Base-by-base conservation (phyloP, 2,797 vertebrate genomes). In the Apogon hyalosoma region DNA sequence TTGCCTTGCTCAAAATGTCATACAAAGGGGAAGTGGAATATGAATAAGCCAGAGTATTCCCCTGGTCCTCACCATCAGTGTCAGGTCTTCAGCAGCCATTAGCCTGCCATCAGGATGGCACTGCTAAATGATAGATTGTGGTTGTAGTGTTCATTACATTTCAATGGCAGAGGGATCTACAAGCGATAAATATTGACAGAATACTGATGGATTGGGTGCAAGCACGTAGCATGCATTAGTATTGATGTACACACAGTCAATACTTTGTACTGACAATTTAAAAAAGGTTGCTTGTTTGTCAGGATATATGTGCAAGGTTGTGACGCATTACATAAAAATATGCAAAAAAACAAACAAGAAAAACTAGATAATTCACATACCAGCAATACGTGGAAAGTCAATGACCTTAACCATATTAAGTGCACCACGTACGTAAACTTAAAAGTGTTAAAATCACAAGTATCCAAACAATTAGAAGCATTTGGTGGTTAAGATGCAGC, bases 161-260 rank as follows among this genome's bases (percentile, higher is more conserved):
- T 57, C 65, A 53, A 83, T 67, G 21, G 51, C 58, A 21, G 61
- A 39, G 33, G 18, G 48, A 75, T 63, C 75, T 46, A 66, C 54
- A 33, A 63, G 39, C 31, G 11, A 55, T 58, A 57, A 53, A 64
- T 85, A 85, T 79, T 72, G 82, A 72, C 84, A 67, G 16, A 54
- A 13, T 18, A 24, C 66, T 82, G 79, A 84, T 61, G 50, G 55
- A 68, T 48, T 19, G 70, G 71, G 38, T 13, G 65, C 54, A 67
- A 57, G 67, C 65, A 64, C 54, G 56, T 56, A 57, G 60, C 72
- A 63, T 69, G 55, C 40, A 62, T 73, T 49, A 60, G 40, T 63
- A 77, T 47, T 66, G 66, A 84, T 12, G 60, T 7, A 42, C 14
- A 11, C 16, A 0, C 0, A 40, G 68, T 73, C 70, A 14, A 79